These are phyloP conservation scores for Eulacestoma nigropectus DNA, from an alignment of 2,113 vertebrate species.

Conservation along the genomic window DNA sequence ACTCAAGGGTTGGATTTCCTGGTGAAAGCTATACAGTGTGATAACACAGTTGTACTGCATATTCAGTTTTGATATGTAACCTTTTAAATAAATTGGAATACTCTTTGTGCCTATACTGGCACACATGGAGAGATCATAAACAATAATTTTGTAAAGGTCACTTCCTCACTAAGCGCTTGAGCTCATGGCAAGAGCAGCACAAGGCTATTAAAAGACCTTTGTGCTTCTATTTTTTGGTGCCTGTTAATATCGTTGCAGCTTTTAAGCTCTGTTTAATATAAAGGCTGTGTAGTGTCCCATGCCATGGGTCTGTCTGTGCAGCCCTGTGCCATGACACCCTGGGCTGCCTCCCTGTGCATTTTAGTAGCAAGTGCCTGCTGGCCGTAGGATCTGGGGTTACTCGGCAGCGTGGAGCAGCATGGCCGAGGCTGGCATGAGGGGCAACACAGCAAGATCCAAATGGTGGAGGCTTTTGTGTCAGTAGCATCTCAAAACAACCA, in stretches of 20 bases:
- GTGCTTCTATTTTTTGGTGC: background rate
- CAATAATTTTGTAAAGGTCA: constrained; percentile 79
- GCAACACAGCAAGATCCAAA: background rate
- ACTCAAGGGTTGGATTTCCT: constrained; percentile 33
- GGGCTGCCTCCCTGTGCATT: background rate
- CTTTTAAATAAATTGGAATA: constrained; percentile 85
- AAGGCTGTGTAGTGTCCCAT: background rate
- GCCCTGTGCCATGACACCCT: background rate
- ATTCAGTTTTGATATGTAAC: constrained; percentile 78
- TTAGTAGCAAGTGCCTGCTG: background rate
- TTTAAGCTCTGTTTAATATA: background rate
- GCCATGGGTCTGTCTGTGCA: background rate
- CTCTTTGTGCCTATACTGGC: constrained; percentile 63
- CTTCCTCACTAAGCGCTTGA: constrained; percentile 47
- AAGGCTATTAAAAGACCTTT: constrained; percentile 46
- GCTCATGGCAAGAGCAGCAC: constrained; percentile 33
- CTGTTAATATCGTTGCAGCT: constrained; percentile 33
- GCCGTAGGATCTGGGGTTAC: rapidly evolving
- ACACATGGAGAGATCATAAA: constrained; percentile 69
- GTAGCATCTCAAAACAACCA: background rate
- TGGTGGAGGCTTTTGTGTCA: background rate
- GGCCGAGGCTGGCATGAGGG: background rate
- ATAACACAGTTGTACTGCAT: constrained; percentile 70
- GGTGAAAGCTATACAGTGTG: constrained; percentile 60
- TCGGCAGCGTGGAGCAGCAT: rapidly evolving